These are phyloP conservation scores for Empidonax traillii DNA, from an alignment of 2,113 vertebrate genomes.

Conservation along the genomic window DNA sequence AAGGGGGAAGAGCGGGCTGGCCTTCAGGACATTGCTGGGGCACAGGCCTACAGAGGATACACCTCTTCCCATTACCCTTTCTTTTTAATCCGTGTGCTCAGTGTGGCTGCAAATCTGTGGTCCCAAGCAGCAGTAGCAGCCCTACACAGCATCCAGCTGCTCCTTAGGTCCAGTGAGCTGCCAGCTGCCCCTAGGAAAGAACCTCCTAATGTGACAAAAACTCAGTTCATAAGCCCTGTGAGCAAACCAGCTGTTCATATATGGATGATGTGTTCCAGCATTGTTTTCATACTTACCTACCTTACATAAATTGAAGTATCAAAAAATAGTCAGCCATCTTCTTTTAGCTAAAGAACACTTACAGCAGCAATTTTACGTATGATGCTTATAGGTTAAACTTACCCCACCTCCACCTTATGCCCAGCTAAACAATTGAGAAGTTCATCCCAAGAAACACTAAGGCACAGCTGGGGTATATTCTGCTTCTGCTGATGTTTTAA, in stretches of 20 bases:
- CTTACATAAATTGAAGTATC: neutral
- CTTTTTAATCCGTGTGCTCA: rapidly evolving
- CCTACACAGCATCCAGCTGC: too few relatives aligned
- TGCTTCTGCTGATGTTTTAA: neutral
- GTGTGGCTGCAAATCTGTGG: neutral
- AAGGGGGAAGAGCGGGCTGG: neutral
- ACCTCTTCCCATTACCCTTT: neutral
- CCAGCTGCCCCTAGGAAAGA: neutral
- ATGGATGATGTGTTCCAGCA: neutral
- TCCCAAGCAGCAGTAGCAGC: neutral
- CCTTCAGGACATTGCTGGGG: neutral
- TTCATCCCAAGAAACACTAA: neutral
- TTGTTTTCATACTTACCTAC: neutral
- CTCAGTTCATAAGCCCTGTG: neutral
- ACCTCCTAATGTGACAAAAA: neutral
- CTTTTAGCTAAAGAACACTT: neutral
- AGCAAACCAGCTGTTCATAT: neutral
- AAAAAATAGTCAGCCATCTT: neutral
- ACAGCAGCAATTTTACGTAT: neutral
- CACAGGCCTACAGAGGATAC: neutral
- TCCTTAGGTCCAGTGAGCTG: neutral
- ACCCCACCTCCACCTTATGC: rapidly evolving
- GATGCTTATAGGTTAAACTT: neutral
- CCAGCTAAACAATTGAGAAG: neutral
- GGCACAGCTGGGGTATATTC: neutral